phyloP scores from a whole-genome alignment of 2,888 invertebrate genomes.

The Drosophila sordidula region DNA sequence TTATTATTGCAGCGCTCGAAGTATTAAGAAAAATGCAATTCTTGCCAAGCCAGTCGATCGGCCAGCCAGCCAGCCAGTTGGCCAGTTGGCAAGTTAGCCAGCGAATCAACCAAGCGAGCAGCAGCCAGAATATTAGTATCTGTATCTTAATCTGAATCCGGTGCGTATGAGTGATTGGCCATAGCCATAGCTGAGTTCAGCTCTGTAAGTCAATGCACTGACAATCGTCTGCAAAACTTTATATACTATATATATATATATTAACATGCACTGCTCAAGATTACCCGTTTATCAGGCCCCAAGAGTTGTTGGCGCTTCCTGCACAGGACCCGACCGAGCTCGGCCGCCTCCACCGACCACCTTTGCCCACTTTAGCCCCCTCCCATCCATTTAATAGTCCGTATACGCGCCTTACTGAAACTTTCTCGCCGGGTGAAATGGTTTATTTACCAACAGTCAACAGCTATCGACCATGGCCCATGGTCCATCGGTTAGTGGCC shows the following conservation, averaged over 20 bases:
- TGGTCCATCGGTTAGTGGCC: slow-evolving; percentile 1
- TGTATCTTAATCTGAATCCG: slow-evolving; percentile 43
- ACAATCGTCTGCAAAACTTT: slow-evolving; percentile 2
- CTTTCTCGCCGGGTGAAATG: slow-evolving; percentile 69
- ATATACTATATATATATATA: neutral
- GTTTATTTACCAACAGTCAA: slow-evolving; percentile 34
- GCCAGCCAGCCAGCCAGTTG: slow-evolving; percentile 7
- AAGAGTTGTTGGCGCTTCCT: slow-evolving; percentile 37
- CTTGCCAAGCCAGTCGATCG: slow-evolving; percentile 57
- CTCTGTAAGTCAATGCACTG: slow-evolving; percentile 33
- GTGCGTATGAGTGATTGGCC: slow-evolving; percentile 50
- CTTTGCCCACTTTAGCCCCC: neutral
- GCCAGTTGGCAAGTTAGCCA: slow-evolving; percentile 16
- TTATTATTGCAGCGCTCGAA: slow-evolving; percentile 32
- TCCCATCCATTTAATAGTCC: neutral
- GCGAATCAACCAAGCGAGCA: slow-evolving; percentile 32
- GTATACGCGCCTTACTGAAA: slow-evolving; percentile 29
- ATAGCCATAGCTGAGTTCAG: neutral
- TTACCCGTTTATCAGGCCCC: slow-evolving; percentile 2
- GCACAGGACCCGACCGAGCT: slow-evolving; percentile 30
- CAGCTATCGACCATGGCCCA: slow-evolving; percentile 6
- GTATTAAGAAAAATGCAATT: slow-evolving; percentile 59
- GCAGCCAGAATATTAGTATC: slow-evolving; percentile 17
- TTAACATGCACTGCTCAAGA: neutral
- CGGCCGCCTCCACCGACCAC: neutral